phyloP scores from a whole-genome alignment of 1,140 invertebrate genomes.

The Nebria ingens region DNA sequence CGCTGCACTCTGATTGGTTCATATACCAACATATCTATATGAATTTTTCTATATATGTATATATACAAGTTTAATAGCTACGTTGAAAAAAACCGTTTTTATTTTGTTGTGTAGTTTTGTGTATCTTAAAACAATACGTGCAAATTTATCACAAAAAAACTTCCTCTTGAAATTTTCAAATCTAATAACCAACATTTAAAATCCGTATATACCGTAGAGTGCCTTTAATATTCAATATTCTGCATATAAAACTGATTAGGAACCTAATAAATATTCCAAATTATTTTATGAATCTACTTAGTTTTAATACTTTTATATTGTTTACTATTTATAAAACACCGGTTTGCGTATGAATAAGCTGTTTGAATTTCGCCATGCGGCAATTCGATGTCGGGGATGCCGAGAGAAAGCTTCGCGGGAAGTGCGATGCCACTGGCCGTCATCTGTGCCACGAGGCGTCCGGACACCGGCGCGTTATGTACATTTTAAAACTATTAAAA shows the following conservation, averaged over 20 bases:
- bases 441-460: not conserved
- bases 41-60: not conserved
- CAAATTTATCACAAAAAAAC: not conserved
- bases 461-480: too few relatives aligned
- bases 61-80: not conserved
- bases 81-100: not conserved
- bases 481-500: too few relatives aligned
- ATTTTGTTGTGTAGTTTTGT: not conserved
- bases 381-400: not conserved
- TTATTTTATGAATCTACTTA: too few relatives aligned
- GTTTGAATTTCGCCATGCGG: not conserved
- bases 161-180: too few relatives aligned
- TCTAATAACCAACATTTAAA: too few relatives aligned
- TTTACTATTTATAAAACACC: not conserved
- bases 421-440: not conserved
- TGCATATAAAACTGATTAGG: too few relatives aligned
- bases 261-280: too few relatives aligned
- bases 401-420: not conserved
- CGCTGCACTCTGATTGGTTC: constrained; percentile 11
- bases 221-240: too few relatives aligned
- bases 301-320: too few relatives aligned
- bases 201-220: too few relatives aligned
- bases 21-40: not conserved
- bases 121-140: constrained; percentile 1
- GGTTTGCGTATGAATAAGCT: not conserved